Conservation (phyloP, 1,140 invertebrate genomes). For the Coptotermes formosanus region DNA sequence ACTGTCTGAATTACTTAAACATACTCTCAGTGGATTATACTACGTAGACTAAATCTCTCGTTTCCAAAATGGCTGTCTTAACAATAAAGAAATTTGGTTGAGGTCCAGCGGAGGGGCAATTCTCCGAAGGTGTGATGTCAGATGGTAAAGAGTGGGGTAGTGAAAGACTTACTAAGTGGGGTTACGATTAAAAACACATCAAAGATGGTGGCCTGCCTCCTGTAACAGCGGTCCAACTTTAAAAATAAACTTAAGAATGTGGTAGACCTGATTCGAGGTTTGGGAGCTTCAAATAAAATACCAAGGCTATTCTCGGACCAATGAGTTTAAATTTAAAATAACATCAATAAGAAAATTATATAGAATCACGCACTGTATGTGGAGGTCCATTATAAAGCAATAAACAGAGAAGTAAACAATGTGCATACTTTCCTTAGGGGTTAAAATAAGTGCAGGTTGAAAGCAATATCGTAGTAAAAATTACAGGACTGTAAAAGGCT, state of each 20-base stretch:
- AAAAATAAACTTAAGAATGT: conserved; percentile 5
- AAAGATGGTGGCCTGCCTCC: not conserved
- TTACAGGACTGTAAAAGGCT: not conserved
- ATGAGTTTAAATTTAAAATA: not conserved
- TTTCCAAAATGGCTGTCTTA: not conserved
- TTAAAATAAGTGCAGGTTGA: not conserved
- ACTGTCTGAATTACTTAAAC: too few relatives aligned
- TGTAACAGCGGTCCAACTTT: not conserved
- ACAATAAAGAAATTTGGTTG: not conserved
- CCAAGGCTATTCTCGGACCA: not conserved
- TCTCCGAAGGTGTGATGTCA: not conserved
- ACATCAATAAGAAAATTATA: not conserved
- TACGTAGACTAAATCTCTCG: too few relatives aligned
- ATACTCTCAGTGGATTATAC: too few relatives aligned
- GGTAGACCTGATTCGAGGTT: not conserved
- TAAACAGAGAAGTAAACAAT: not conserved
- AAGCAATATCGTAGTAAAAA: not conserved
- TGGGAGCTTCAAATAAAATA: not conserved
- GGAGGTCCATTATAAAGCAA: not conserved
- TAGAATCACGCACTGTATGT: not conserved
- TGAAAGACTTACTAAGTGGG: not conserved
- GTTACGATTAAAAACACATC: conserved; percentile 11
- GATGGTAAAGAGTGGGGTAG: conserved; percentile 1
- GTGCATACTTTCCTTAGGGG: not conserved
- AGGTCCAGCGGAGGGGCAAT: not conserved